Conservation (phyloP, 2,888 invertebrate species). For the Drosophila anomelani region DNA sequence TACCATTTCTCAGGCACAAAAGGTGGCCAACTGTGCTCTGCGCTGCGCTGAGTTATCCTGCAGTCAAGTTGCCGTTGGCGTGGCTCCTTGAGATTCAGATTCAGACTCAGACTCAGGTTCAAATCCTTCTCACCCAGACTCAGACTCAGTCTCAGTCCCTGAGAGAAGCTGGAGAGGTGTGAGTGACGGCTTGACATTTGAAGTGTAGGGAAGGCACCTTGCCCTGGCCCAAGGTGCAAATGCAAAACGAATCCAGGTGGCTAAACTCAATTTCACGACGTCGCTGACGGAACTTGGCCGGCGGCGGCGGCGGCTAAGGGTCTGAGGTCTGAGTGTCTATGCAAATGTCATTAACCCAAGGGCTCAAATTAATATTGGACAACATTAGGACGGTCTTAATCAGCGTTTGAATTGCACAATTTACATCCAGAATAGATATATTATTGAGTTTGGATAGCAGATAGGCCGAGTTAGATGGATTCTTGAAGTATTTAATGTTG, state of each 20-base stretch:
- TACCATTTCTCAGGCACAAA: slow-evolving; percentile 38
- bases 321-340: slow-evolving; percentile 18
- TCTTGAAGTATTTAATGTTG: not conserved
- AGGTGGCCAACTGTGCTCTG: slow-evolving; percentile 26
- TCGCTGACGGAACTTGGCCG: slow-evolving; percentile 22
- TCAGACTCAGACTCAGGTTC: slow-evolving; percentile 9
- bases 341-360: slow-evolving; percentile 46
- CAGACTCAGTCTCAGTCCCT: slow-evolving; percentile 14
- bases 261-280: slow-evolving; percentile 62
- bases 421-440: not conserved
- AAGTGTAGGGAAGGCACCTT: slow-evolving; percentile 42
- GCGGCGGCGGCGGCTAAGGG: slow-evolving; percentile 1
- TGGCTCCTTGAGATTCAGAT: slow-evolving; percentile 34
- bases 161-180: slow-evolving; percentile 12
- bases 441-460: not conserved
- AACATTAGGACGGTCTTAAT: slow-evolving; percentile 16
- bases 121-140: slow-evolving; percentile 5
- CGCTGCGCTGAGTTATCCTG: slow-evolving; percentile 32
- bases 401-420: slow-evolving; percentile 24
- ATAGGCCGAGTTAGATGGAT: not conserved
- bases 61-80: slow-evolving; percentile 29
- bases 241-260: slow-evolving; percentile 55
- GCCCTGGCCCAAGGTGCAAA: slow-evolving; percentile 22
- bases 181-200: slow-evolving; percentile 40
- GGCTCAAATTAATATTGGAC: slow-evolving; percentile 35